Conservation (phyloP, 2,888 invertebrate genomes). For the Ichneumon xanthorius region DNA sequence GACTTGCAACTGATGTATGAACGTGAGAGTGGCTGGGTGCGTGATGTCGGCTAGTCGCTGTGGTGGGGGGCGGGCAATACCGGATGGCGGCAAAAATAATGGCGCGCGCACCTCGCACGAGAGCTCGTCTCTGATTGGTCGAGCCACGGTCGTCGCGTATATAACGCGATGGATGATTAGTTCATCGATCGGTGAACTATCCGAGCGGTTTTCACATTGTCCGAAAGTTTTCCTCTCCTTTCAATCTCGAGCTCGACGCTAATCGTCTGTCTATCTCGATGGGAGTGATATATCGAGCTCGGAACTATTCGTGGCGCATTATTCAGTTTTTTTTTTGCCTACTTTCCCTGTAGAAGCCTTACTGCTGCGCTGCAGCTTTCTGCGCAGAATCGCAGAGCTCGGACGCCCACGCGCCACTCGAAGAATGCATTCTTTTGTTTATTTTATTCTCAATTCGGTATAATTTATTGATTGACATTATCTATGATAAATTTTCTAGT, state of each 20-base stretch:
- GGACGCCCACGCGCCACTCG: background rate
- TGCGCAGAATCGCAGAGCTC: background rate
- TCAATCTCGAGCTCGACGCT: slow-evolving; percentile 9
- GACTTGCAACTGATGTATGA: slow-evolving; percentile 65
- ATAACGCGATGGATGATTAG: slow-evolving; percentile 47
- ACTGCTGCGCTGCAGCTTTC: background rate
- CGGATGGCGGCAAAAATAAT: slow-evolving; percentile 56
- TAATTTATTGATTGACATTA: slow-evolving; percentile 81
- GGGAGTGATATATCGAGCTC: background rate
- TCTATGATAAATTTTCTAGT: slow-evolving; percentile 78
- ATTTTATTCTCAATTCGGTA: slow-evolving; percentile 60
- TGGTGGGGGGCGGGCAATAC: slow-evolving; percentile 25
- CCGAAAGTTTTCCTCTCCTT: slow-evolving; percentile 42
- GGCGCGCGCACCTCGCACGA: slow-evolving; percentile 24
- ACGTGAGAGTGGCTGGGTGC: slow-evolving; percentile 57
- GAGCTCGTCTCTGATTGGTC: slow-evolving; percentile 52
- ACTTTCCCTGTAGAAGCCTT: no score
- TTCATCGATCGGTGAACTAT: slow-evolving; percentile 62
- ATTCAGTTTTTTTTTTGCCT: background rate
- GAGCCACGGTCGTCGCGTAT: slow-evolving; percentile 19
- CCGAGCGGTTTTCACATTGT: slow-evolving; percentile 17
- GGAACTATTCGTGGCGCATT: background rate
- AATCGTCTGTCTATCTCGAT: background rate
- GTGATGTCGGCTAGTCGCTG: slow-evolving; percentile 53
- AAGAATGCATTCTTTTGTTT: background rate